Base-by-base conservation (phyloP, 2,113 vertebrate species). In the Solenodon paradoxus region DNA sequence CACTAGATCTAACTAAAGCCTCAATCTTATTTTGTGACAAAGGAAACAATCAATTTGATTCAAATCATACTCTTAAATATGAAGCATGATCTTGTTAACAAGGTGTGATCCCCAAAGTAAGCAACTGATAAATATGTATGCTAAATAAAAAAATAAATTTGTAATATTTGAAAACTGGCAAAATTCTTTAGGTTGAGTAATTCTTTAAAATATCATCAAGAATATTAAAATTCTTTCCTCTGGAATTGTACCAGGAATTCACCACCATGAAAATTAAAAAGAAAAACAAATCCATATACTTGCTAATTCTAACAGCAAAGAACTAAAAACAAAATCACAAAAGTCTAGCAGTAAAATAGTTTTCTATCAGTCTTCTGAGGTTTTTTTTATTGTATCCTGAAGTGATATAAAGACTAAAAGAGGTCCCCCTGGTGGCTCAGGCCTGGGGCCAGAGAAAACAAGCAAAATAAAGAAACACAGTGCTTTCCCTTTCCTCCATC, bases 221-320 rank as follows among this genome's bases (percentile, higher is more conserved):
- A 90, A 74, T 32, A 90, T 91, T 75, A 88, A 72, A 87, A 93
- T 45, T 3, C 88, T 77, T 92, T 82, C 45, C 28, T 13, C 9
- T 69, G 17, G 28, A 79, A 96, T 88, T 57, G 9, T 83, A 79
- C 16, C 19, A 90, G 81, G 10, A 90, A 72, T 66, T 92, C 5
- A 84, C 61, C 57, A 66, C 24, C 12, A 83, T 5, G 16, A 61
- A 49, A 68, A 49, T 63, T 78, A 83, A 57, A 75, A 82, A 63
- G 24, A 57, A 71, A 55, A 66, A 81, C 53, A 51, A 64, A 82
- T 59, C 11, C 42, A 78, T n/a, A 53, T 32, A 61, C 80, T 68
- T 80, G 35, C 28, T 82, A 53, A 74, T 88, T 91, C 49, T 79
- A 66, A 66, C 5, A 64, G 42, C 35, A 94, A 82, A 86, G n/a